Percentiles rank a stretch among this genome's conserved stretches.
Conservation (phyloP, 2,888 invertebrate species). For the Psylliodes chrysocephalus region DNA sequence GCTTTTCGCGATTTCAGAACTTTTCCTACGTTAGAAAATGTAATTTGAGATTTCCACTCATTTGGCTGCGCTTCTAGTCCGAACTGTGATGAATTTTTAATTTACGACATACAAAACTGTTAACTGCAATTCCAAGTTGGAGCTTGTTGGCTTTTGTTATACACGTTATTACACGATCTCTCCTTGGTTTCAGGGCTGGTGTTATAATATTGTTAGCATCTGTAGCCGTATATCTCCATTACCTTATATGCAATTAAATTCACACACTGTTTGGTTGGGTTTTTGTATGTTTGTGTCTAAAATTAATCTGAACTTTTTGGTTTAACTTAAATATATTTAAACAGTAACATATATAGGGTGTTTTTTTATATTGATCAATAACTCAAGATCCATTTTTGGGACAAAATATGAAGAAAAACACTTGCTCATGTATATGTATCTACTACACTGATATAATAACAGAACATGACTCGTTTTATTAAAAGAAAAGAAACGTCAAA, state of each 20-base stretch:
- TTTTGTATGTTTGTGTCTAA: too few species aligned
- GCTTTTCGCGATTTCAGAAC: slow-evolving; percentile 4
- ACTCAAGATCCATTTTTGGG: too few species aligned
- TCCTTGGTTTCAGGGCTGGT: neutral
- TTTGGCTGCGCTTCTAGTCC: slow-evolving; percentile 8
- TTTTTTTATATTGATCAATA: too few species aligned
- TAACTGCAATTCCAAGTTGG: slow-evolving; percentile 7
- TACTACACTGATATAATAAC: too few species aligned
- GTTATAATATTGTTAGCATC: slow-evolving; percentile 16
- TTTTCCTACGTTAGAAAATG: slow-evolving; percentile 15
- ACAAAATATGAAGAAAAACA: too few species aligned
- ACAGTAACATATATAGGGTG: too few species aligned
- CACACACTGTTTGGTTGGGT: too few species aligned
- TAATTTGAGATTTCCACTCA: slow-evolving; percentile 21
- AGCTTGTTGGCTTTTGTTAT: neutral
- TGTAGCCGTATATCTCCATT: neutral
- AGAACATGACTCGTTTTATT: too few species aligned
- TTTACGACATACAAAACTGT: slow-evolving; percentile 3
- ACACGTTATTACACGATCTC: neutral
- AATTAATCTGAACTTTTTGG: too few species aligned
- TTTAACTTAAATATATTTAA: too few species aligned
- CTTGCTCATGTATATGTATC: too few species aligned
- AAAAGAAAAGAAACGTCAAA: too few species aligned
- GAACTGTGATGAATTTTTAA: slow-evolving; percentile 15
- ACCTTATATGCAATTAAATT: neutral